Evolutionary conservation across 1,140 invertebrate species (phyloP).

Genomic region (Leptinotarsa undecemlineata): DNA sequence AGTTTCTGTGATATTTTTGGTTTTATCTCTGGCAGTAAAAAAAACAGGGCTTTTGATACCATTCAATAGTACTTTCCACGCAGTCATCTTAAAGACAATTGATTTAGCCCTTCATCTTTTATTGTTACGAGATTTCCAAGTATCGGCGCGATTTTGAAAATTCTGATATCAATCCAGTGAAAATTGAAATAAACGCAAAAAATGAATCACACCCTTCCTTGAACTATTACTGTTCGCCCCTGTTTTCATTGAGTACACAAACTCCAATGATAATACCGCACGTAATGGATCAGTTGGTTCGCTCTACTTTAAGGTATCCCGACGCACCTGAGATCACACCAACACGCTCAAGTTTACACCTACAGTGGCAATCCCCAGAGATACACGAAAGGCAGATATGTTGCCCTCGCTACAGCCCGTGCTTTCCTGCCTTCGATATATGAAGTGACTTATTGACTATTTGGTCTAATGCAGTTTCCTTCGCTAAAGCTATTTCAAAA

Average conservation of each 20-base stretch:
- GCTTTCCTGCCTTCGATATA: constrained; percentile 12
- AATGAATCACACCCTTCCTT: too few species aligned
- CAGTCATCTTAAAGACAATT: too few species aligned
- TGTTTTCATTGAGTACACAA: background rate
- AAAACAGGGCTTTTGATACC: too few species aligned
- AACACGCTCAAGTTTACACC: constrained; percentile 32
- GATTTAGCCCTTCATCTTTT: too few species aligned
- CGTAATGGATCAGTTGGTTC: constrained; percentile 38
- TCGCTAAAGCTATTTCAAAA: background rate
- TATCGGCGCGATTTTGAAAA: too few species aligned
- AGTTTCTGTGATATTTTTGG: too few species aligned
- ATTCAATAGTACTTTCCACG: too few species aligned
- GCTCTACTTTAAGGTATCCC: constrained; percentile 39
- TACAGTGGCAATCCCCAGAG: constrained; percentile 31
- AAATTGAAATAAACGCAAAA: too few species aligned
- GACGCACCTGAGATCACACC: constrained; percentile 37
- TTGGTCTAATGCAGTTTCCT: background rate
- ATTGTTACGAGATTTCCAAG: too few species aligned
- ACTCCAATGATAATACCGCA: constrained; percentile 32
- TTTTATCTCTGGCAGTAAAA: too few species aligned
- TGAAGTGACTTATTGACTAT: constrained; percentile 3
- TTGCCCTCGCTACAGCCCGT: constrained; percentile 13
- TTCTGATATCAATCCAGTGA: too few species aligned
- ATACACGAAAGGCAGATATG: constrained; percentile 30
- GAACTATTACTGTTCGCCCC: constrained; percentile 1